phyloP scores from a whole-genome alignment of 2,113 vertebrate genomes.

The Aptenodytes forsteri region DNA sequence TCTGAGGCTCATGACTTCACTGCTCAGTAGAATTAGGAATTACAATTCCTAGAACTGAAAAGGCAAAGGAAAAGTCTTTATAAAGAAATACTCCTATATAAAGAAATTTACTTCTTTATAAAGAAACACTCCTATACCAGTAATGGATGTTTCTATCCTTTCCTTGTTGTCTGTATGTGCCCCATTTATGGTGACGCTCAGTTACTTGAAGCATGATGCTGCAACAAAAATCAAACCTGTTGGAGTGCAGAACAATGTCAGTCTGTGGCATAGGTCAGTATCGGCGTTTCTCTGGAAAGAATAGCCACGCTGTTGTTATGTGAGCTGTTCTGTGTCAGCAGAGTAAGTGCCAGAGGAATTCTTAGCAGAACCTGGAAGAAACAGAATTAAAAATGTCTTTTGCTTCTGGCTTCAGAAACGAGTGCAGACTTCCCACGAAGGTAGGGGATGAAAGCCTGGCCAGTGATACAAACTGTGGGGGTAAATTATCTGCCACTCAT shows the following conservation, averaged over 20 bases:
- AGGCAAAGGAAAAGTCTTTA: neutral
- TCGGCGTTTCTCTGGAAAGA: neutral
- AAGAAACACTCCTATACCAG: neutral
- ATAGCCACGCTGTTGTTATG: neutral
- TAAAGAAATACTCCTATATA: neutral
- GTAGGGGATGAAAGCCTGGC: neutral
- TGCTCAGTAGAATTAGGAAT: neutral
- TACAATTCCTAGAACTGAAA: neutral
- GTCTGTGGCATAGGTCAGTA: neutral
- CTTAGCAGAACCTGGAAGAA: neutral
- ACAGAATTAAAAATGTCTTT: neutral
- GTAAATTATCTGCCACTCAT: neutral
- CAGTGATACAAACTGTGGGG: neutral
- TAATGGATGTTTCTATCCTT: neutral
- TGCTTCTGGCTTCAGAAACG: neutral
- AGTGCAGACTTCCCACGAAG: neutral
- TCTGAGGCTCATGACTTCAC: neutral
- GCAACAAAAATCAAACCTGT: neutral
- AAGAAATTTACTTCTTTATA: too few species aligned
- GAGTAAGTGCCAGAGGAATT: neutral
- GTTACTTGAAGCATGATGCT: neutral
- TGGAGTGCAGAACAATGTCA: neutral
- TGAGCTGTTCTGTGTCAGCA: neutral
- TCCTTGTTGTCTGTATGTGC: neutral
- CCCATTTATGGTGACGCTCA: neutral